Conservation (phyloP, 2,797 vertebrate genomes). For the Coendou prehensilis region DNA sequence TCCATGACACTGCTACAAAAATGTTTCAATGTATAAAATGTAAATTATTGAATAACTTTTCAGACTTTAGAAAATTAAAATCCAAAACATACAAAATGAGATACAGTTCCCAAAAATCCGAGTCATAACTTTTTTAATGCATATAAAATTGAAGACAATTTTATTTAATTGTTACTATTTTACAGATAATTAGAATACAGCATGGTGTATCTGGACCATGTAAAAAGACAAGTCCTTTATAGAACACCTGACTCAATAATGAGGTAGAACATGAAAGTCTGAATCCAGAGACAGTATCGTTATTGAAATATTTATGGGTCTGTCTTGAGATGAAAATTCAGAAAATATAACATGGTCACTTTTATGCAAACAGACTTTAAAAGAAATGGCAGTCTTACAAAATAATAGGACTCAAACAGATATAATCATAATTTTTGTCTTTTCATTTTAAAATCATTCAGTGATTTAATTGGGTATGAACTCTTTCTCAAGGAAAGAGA, state of each 20-base stretch:
- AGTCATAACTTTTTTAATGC: neutral
- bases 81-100: neutral
- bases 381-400: slow-evolving; percentile 41
- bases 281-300: slow-evolving; percentile 35
- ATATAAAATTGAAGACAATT: neutral
- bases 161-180: neutral
- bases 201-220: neutral
- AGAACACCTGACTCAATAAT: slow-evolving; percentile 46
- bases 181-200: neutral
- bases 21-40: neutral
- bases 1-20: neutral
- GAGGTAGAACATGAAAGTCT: slow-evolving; percentile 23
- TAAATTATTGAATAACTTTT: neutral
- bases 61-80: slow-evolving; percentile 51
- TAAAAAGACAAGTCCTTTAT: slow-evolving; percentile 39
- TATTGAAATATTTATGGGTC: slow-evolving; percentile 64
- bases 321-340: slow-evolving; percentile 54
- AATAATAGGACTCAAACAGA: slow-evolving; percentile 14
- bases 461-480: neutral
- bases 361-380: slow-evolving; percentile 71
- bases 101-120: neutral
- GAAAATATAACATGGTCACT: slow-evolving; percentile 70
- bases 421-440: neutral
- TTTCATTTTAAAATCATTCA: slow-evolving; percentile 51
- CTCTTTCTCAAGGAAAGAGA: neutral